Evolutionary conservation across 2,113 vertebrate species (phyloP), one percentile per base, ranked within the genome.

Genomic region (Chaenocephalus aceratus): DNA sequence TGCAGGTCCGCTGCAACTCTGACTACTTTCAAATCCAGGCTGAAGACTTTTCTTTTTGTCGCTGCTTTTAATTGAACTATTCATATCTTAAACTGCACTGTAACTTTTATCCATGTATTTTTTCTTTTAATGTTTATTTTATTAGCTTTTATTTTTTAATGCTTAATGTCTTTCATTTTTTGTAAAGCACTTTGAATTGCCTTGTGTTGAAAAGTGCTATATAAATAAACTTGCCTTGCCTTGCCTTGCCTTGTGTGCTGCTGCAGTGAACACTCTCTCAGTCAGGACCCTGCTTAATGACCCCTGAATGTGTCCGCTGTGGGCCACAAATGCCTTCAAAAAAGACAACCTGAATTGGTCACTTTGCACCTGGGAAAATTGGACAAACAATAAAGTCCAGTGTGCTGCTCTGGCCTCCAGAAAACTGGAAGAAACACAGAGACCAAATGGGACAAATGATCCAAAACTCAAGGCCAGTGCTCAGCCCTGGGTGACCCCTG

Each of bases 261-360:
- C 75, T 78, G 87, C 85, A 90, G 68, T 61, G 67, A 60, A 13
- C 49, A 48, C 49, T 75, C 85, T 14, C 21, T 21, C 21, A 21
- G 21, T 21, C 30, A 87, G 87, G 82, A 77, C 21, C 72, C 34
- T 75, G 74, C 69, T 87, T 77, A 90, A 87, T 88, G 84, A 83
- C 77, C 84, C 85, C 56, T 82, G 72, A 26, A 67, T 82, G 66
- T 75, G 70, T 75, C 67, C 14, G 54, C 80, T 51, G 58, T 70
- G 67, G 80, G 84, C 67, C 69, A 82, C 69, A 53, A 44, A 80
- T n/a, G 74, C 60, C 87, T 85, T 83, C 44, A 7, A 52, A 71
- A 66, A 60, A 79, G 63, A 48, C 74, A 77, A 46, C 16, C 74
- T 16, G 61, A 48, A 52, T 1, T 64, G 65, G 23, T 52, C 58